Conservation (phyloP, 1,140 invertebrate genomes). For the Hyles vespertilio region DNA sequence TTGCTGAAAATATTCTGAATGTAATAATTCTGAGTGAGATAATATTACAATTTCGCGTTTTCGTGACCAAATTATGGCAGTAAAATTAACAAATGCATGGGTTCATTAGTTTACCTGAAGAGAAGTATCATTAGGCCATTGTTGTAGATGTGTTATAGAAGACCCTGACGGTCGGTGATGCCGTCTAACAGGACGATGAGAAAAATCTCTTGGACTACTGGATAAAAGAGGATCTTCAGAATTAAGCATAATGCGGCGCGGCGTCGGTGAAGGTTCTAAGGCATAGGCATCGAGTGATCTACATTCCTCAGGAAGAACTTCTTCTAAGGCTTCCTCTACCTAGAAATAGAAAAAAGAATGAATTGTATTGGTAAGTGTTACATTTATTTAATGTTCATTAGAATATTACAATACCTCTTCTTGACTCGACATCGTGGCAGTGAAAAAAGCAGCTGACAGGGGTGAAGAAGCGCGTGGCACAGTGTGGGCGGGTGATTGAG, state of each 20-base stretch:
- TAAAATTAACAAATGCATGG: too few species aligned
- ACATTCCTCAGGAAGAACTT: constrained; percentile 86
- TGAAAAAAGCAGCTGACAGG: constrained; percentile 87
- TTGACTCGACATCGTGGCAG: constrained; percentile 89
- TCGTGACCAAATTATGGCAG: too few species aligned
- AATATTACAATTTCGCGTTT: too few species aligned
- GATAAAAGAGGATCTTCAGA: constrained; percentile 89
- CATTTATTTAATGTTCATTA: neutral
- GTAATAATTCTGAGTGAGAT: too few species aligned
- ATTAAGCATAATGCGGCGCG: constrained; percentile 83
- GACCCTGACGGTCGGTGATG: constrained; percentile 53
- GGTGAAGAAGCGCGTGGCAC: constrained; percentile 74
- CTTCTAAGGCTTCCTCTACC: constrained; percentile 87
- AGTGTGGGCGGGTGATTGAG: constrained; percentile 78
- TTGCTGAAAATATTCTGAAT: neutral
- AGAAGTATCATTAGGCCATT: constrained; percentile 56
- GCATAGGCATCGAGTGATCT: constrained; percentile 79
- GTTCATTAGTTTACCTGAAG: constrained; percentile 42
- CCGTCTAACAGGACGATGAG: constrained; percentile 78
- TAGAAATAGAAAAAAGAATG: constrained; percentile 22
- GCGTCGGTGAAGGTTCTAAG: constrained; percentile 79
- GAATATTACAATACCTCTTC: constrained; percentile 76
- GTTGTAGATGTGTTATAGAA: constrained; percentile 39
- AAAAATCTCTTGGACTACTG: constrained; percentile 87
- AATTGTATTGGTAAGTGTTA: constrained; percentile 6